Base-by-base conservation (phyloP, 2,888 invertebrate species). In the Leucoptera coffeella region DNA sequence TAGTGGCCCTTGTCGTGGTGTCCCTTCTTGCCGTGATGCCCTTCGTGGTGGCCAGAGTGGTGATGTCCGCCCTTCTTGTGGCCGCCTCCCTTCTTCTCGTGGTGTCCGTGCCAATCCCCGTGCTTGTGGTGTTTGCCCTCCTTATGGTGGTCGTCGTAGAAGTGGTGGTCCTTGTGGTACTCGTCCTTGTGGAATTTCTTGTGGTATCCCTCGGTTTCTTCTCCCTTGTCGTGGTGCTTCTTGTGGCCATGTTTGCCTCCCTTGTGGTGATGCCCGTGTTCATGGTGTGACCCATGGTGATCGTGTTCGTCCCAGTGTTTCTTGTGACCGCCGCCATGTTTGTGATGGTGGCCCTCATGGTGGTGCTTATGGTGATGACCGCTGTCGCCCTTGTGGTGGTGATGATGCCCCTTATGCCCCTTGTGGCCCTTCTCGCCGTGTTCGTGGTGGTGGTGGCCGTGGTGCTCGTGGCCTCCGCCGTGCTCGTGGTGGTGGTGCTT, bases 101-200 rank as follows among this genome's bases (percentile, higher is more conserved):
- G 85, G 44, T 87, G 81, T 29, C 82, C 81, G 44, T 87, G 81
- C 48, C 81, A 80, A 40, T 83, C 71, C 6, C 86, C 88, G 41
- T 84, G 82, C 44, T 88, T 89, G 49, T 81, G 79, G 47, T 88
- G 86, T 45, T 86, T 82, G 25, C 88, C 88, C 30, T 83, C 85
- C 45, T 87, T 85, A 55, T 89, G 85, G 45, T 81, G 81, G 47
- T 89, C 87, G 40, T 89, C 88, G 56, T 89, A 89, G 73, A 89
- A 89, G 67, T 87, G 86, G 50, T 87, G 87, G 43, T 87, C 83
- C 53, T 89, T 89, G 45, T 85, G 82, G 53, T 81, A 88, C 48
- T 89, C 89, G 46, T 89, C 88, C 50, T 90, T 89, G 53, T 88
- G 85, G 41, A 83, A 82, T 43, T 88, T 87, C 57, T 88, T 84